A percentile compares a stretch with the other conserved stretches of the same genome.
Evolutionary conservation across 2,888 invertebrate species (phyloP).

Genomic region (Cotesia congregata): DNA sequence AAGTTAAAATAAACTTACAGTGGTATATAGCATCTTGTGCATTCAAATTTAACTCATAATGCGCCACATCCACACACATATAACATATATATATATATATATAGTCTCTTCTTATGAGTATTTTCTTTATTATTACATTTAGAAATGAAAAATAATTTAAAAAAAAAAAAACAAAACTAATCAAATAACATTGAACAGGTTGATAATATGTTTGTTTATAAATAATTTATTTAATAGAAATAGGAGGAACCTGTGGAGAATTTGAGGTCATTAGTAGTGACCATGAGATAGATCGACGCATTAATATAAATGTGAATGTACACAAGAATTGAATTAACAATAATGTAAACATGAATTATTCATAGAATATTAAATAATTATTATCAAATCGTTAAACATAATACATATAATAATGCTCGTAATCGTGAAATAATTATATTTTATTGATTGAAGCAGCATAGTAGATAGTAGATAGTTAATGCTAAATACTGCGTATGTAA

Average conservation of each 20-base stretch:
- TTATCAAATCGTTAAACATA: neutral
- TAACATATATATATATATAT: too few relatives aligned
- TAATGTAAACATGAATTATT: neutral
- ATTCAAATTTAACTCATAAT: neutral
- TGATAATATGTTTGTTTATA: neutral
- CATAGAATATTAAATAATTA: neutral
- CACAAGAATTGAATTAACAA: neutral
- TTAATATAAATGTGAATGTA: neutral
- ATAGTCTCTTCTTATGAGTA: too few relatives aligned
- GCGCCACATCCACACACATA: neutral
- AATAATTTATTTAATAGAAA: neutral
- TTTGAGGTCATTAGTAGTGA: conserved; percentile 20
- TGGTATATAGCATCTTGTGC: neutral
- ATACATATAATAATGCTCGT: neutral
- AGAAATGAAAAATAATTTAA: too few relatives aligned
- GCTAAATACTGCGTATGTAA: neutral
- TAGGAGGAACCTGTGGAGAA: neutral
- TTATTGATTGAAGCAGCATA: neutral
- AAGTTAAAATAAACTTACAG: conserved; percentile 11
- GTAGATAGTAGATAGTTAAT: too few relatives aligned
- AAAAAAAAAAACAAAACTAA: too few relatives aligned
- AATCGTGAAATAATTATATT: neutral
- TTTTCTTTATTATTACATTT: too few relatives aligned
- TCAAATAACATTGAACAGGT: too few relatives aligned
- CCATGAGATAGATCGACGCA: conserved; percentile 24